A percentile compares a stretch with the other conserved stretches of the same genome.
Conservation (phyloP, 2,888 invertebrate species). For the Lasioglossum leucozonium region DNA sequence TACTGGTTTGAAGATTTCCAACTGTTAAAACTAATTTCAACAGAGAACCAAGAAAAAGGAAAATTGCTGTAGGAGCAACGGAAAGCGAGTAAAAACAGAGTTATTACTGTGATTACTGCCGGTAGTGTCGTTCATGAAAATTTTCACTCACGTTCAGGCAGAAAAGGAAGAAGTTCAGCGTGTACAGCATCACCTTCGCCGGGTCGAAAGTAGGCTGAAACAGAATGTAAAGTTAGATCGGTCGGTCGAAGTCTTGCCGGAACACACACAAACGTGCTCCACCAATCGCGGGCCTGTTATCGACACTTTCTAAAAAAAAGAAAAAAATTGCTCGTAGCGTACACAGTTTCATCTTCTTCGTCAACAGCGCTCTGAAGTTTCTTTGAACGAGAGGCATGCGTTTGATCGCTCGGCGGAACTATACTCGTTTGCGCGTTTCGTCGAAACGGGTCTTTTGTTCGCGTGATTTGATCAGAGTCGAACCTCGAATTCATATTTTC, state of each 20-base stretch:
- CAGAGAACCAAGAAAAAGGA: too few species aligned
- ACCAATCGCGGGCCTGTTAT: background rate
- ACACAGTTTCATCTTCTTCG: background rate
- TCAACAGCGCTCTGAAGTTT: background rate
- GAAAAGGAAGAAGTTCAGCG: conserved; percentile 91
- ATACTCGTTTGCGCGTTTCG: too few species aligned
- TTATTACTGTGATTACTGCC: background rate
- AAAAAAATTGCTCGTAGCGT: background rate
- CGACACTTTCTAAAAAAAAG: background rate
- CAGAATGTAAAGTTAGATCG: conserved; percentile 65
- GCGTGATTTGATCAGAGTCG: too few species aligned
- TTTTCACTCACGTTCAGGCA: conserved; percentile 90
- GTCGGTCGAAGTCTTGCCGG: background rate
- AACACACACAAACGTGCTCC: background rate
- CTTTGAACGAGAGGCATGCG: background rate
- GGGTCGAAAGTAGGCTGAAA: conserved; percentile 91
- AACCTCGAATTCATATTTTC: too few species aligned
- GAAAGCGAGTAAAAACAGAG: too few species aligned
- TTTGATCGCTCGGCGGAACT: too few species aligned
- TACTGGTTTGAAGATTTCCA: too few species aligned
- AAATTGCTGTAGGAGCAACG: background rate
- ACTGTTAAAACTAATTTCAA: too few species aligned
- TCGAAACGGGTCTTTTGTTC: too few species aligned
- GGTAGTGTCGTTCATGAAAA: background rate
- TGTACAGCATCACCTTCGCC: conserved; percentile 90